Conservation (phyloP, 2,888 invertebrate genomes). For the Gryllus longicercus region DNA sequence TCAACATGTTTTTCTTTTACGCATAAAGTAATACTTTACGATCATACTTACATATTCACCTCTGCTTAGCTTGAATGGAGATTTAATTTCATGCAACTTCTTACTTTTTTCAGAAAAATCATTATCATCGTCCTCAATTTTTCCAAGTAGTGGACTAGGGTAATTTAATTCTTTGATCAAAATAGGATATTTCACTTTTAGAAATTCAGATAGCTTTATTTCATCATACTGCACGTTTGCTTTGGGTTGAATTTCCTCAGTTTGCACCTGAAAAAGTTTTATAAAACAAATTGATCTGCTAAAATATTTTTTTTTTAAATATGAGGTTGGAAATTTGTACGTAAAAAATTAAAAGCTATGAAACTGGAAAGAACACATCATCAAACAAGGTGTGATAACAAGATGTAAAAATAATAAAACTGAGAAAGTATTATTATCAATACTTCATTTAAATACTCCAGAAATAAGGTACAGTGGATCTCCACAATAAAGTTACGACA, state of each 20-base stretch:
- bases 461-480: too few species aligned
- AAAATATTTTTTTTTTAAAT: neutral
- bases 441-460: too few species aligned
- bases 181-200: neutral
- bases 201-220: neutral
- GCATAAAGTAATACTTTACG: too few species aligned
- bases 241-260: neutral
- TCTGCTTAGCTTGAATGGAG: neutral
- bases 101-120: constrained; percentile 5
- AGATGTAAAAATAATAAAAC: too few species aligned
- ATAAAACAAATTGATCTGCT: neutral
- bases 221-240: neutral
- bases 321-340: neutral
- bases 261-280: neutral
- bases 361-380: too few species aligned
- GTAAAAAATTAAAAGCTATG: neutral
- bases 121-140: neutral
- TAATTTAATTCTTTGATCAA: too few species aligned
- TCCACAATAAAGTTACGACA: too few species aligned
- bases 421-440: too few species aligned
- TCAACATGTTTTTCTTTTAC: too few species aligned
- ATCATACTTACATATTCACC: too few species aligned
- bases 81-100: neutral
- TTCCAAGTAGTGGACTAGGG: too few species aligned
- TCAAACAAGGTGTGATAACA: too few species aligned